Percentiles rank a stretch among this genome's conserved stretches.
Conservation (phyloP, 2,113 vertebrate genomes). For the Corapipo altera region DNA sequence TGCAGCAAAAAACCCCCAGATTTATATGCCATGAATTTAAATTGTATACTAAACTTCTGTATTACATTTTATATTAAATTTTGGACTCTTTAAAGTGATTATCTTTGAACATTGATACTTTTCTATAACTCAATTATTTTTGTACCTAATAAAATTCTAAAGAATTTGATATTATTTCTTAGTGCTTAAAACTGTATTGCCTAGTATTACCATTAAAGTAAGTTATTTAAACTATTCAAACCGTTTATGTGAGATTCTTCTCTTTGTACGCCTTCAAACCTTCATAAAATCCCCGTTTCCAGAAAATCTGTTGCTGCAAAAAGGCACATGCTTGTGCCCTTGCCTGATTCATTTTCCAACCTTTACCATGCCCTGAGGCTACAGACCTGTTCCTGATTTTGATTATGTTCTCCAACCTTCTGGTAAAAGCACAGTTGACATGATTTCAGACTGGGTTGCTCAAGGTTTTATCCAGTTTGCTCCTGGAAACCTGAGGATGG, state of each 20-base stretch:
- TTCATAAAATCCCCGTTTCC: not conserved
- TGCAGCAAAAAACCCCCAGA: not conserved
- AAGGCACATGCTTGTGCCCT: not conserved
- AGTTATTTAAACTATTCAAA: not conserved
- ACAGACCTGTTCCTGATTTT: not conserved
- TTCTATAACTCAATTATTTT: slow-evolving; percentile 34
- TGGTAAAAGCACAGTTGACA: not conserved
- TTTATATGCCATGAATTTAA: not conserved
- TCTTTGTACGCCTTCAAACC: not conserved
- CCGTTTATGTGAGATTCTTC: not conserved
- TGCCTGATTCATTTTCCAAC: not conserved
- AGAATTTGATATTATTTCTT: not conserved
- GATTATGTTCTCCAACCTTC: not conserved
- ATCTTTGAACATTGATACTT: not conserved
- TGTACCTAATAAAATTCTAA: slow-evolving; percentile 28
- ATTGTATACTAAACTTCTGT: slow-evolving; percentile 1
- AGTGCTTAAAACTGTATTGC: not conserved
- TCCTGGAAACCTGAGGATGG: not conserved
- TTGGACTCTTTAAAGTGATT: slow-evolving; percentile 5
- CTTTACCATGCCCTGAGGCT: not conserved
- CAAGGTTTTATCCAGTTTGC: not conserved
- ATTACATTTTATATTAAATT: slow-evolving; percentile 36
- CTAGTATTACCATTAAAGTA: not conserved
- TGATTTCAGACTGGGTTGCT: not conserved
- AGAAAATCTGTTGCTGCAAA: not conserved